A percentile compares a stretch with the other conserved stretches of the same genome.
phyloP scores from a whole-genome alignment of 1,140 invertebrate genomes.

The Anastrepha ludens region DNA sequence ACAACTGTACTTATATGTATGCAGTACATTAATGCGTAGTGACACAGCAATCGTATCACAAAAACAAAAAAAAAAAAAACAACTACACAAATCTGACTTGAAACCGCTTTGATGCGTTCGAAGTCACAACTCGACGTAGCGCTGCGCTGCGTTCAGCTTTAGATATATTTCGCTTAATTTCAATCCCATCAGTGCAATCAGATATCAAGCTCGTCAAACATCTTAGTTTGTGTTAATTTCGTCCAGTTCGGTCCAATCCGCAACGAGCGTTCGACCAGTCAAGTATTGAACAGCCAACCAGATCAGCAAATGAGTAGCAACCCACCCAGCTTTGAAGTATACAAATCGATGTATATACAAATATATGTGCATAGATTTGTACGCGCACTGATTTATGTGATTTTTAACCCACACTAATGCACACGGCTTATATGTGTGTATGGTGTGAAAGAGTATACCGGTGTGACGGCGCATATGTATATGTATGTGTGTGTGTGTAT shows the following conservation, averaged over 20 bases:
- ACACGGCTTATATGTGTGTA: neutral
- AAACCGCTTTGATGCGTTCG: slow-evolving; percentile 30
- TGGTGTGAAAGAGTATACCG: neutral
- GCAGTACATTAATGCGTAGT: neutral
- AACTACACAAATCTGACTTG: slow-evolving; percentile 16
- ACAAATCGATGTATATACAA: neutral
- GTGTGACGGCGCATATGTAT: neutral
- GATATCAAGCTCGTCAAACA: slow-evolving; percentile 49
- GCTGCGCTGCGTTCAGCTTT: neutral
- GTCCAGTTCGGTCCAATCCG: slow-evolving; percentile 29
- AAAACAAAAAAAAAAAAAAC: neutral
- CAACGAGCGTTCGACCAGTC: slow-evolving; percentile 16
- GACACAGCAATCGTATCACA: neutral
- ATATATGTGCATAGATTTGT: neutral
- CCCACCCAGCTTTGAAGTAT: neutral
- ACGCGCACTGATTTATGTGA: slow-evolving; percentile 26
- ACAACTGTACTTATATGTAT: neutral
- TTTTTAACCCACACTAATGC: slow-evolving; percentile 24
- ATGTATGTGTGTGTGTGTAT: neutral
- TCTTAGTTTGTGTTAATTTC: slow-evolving; percentile 45
- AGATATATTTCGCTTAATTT: slow-evolving; percentile 24
- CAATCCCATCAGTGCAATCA: neutral
- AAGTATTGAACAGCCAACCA: slow-evolving; percentile 31
- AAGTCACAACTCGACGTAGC: neutral
- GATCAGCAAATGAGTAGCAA: slow-evolving; percentile 36